phyloP scores from a whole-genome alignment of 1,140 invertebrate species.

The Zaprionus capensis region DNA sequence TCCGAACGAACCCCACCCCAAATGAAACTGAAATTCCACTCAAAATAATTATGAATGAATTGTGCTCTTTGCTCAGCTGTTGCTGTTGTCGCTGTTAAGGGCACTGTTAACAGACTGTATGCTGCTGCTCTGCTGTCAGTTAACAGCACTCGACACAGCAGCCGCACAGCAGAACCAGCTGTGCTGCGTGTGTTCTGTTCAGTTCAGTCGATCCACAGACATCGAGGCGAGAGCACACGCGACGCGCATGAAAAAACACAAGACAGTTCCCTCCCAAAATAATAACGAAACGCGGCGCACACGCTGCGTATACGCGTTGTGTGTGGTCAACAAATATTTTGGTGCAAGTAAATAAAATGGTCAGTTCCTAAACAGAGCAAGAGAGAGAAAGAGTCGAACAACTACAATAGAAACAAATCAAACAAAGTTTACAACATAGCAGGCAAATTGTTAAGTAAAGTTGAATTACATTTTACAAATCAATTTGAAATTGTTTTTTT shows the following conservation, averaged over 20 bases:
- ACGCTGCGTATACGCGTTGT: constrained; percentile 70
- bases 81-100: constrained; percentile 41
- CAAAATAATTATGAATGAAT: constrained; percentile 79
- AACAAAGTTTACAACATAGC: not conserved
- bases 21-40: constrained; percentile 44
- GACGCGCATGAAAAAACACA: constrained; percentile 54
- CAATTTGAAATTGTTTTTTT: not conserved
- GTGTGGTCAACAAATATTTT: constrained; percentile 9
- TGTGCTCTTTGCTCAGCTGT: constrained; percentile 43
- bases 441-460: not conserved
- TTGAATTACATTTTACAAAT: not conserved
- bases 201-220: constrained; percentile 63
- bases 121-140: constrained; percentile 38
- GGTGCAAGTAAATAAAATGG: constrained; percentile 40
- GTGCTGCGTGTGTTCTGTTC: not conserved
- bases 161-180: constrained; percentile 36
- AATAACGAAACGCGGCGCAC: constrained; percentile 5
- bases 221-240: constrained; percentile 65
- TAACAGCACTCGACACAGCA: constrained; percentile 46
- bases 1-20: not conserved
- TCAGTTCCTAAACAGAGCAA: constrained; percentile 26
- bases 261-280: constrained; percentile 15
- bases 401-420: too few relatives aligned
- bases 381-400: not conserved
- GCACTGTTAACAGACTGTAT: constrained; percentile 33